Percentiles rank a stretch among this genome's conserved stretches.
These are phyloP conservation scores for Drosophila triauraria DNA, from an alignment of 1,140 invertebrate species.

Conservation along the genomic window DNA sequence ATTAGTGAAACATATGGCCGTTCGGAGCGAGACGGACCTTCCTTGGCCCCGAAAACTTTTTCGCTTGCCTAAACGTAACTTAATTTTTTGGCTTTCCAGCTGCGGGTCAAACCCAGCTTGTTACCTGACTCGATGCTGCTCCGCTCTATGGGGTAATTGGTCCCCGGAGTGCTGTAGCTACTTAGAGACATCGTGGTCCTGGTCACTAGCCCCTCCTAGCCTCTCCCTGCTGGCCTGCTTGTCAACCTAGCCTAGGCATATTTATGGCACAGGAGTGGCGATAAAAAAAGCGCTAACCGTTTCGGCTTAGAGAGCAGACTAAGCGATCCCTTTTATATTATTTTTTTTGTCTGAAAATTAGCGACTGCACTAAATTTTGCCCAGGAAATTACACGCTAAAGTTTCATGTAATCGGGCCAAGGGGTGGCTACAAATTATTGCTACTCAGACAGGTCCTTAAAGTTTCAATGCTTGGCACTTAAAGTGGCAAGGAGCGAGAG, in stretches of 20 bases:
- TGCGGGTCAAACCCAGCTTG: constrained; percentile 65
- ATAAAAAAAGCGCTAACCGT: constrained; percentile 73
- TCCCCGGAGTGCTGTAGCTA: constrained; percentile 77
- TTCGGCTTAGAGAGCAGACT: constrained; percentile 48
- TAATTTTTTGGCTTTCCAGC: constrained; percentile 68
- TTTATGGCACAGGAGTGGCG: constrained; percentile 67
- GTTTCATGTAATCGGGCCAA: constrained; percentile 43
- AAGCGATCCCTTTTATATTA: not conserved
- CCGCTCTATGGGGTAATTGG: constrained; percentile 66
- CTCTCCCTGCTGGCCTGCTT: constrained; percentile 6
- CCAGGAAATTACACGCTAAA: constrained; percentile 48
- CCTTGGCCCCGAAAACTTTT: constrained; percentile 65
- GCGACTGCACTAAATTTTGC: constrained; percentile 62
- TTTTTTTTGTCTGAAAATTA: constrained; percentile 48
- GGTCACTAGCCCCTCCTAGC: constrained; percentile 10
- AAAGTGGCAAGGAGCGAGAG: constrained; percentile 30
- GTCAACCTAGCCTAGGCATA: constrained; percentile 60
- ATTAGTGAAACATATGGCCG: constrained; percentile 82
- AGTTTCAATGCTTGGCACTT: constrained; percentile 40
- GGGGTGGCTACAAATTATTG: constrained; percentile 49
- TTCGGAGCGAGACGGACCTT: constrained; percentile 29
- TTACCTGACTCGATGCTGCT: constrained; percentile 59
- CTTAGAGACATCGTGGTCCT: constrained; percentile 69
- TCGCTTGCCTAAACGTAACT: constrained; percentile 66
- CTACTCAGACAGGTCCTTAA: constrained; percentile 55